phyloP scores from a whole-genome alignment of 2,888 invertebrate genomes.

The Gnatocerus cornutus region DNA sequence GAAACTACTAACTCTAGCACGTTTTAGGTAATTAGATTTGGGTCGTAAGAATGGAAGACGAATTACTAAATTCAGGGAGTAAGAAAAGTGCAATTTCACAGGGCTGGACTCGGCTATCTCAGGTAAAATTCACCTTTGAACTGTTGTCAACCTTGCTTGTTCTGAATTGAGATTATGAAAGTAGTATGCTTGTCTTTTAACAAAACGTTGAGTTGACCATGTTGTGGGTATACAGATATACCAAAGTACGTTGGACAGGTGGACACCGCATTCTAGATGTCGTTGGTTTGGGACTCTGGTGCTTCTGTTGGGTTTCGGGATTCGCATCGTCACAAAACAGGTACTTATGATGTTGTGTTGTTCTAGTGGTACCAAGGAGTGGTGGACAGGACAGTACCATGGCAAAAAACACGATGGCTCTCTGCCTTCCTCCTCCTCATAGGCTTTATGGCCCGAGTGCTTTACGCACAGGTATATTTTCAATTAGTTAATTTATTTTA shows the following conservation, averaged over 20 bases:
- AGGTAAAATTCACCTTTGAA: slow-evolving; percentile 61
- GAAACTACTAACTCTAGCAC: slow-evolving; percentile 1
- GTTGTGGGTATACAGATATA: slow-evolving; percentile 75
- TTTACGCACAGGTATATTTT: slow-evolving; percentile 70
- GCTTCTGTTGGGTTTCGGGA: slow-evolving; percentile 82
- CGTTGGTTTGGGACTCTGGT: slow-evolving; percentile 86
- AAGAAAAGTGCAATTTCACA: slow-evolving; percentile 79
- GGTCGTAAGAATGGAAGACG: slow-evolving; percentile 79
- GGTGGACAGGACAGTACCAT: slow-evolving; percentile 72
- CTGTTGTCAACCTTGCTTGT: not conserved
- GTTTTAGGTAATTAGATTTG: slow-evolving; percentile 20
- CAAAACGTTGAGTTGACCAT: slow-evolving; percentile 13
- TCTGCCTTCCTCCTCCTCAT: slow-evolving; percentile 68
- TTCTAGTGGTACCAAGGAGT: slow-evolving; percentile 72
- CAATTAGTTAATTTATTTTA: slow-evolving; percentile 50
- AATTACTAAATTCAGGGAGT: slow-evolving; percentile 75
- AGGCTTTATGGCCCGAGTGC: slow-evolving; percentile 70
- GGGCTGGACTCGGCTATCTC: slow-evolving; percentile 76
- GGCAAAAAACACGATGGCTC: slow-evolving; percentile 70
- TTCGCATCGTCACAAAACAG: slow-evolving; percentile 88
- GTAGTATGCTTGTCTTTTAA: slow-evolving; percentile 1
- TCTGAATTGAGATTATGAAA: not conserved
- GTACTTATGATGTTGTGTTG: slow-evolving; percentile 73
- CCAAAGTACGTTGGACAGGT: slow-evolving; percentile 89
- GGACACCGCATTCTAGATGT: slow-evolving; percentile 86